phyloP scores from a whole-genome alignment of 2,797 vertebrate genomes.

The Hemitrygon akajei region DNA sequence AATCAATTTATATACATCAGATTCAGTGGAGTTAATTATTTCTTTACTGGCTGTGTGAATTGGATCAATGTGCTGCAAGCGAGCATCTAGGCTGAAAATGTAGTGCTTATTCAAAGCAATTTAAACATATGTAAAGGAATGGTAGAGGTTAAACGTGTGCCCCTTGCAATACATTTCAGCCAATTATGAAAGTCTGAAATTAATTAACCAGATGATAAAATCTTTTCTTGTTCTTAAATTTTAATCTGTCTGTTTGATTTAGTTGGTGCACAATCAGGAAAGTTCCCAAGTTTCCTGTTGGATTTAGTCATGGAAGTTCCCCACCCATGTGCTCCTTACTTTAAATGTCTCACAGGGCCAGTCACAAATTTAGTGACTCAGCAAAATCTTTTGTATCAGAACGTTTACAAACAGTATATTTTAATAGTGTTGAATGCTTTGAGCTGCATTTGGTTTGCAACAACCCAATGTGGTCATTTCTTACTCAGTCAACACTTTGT shows the following conservation, averaged over 20 bases:
- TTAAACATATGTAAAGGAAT: background rate
- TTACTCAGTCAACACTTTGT: background rate
- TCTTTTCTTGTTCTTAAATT: background rate
- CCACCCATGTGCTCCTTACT: background rate
- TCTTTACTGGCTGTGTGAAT: background rate
- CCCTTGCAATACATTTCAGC: background rate
- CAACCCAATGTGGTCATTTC: background rate
- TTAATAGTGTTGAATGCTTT: background rate
- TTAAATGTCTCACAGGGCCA: background rate
- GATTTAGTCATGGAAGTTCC: slow-evolving; percentile 28
- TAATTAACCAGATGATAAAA: background rate
- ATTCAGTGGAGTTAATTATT: background rate
- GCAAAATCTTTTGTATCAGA: background rate
- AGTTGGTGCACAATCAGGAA: background rate
- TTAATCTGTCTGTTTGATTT: background rate
- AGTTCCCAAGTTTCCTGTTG: slow-evolving; percentile 12
- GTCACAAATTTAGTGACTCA: background rate
- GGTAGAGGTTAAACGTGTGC: background rate
- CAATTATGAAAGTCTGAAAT: background rate
- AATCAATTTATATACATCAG: background rate
- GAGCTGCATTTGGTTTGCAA: background rate
- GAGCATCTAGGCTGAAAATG: background rate
- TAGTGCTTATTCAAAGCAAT: background rate
- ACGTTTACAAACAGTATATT: background rate
- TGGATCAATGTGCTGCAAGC: background rate